phyloP scores from a whole-genome alignment of 1,140 invertebrate genomes.

The Drosophila subobscura region DNA sequence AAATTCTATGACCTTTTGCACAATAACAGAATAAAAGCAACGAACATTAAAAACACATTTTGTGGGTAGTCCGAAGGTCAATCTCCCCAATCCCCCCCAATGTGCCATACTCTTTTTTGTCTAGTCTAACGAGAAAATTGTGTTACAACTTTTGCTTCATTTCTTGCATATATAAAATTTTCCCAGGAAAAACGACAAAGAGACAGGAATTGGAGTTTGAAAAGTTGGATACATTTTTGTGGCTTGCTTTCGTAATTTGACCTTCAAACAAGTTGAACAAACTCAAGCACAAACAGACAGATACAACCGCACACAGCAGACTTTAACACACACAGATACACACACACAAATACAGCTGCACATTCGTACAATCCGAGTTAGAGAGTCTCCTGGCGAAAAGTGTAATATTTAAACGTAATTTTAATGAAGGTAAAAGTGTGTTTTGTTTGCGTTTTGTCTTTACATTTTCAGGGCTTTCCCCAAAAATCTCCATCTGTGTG shows the following conservation, averaged over 20 bases:
- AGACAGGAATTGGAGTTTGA: background rate
- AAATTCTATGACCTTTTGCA: too few relatives aligned
- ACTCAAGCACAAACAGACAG: constrained; percentile 16
- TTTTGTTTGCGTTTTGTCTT: constrained; percentile 57
- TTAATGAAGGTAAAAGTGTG: constrained; percentile 70
- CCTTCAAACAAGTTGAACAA: constrained; percentile 69
- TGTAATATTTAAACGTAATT: constrained; percentile 75
- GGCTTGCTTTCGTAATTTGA: constrained; percentile 59
- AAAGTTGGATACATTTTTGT: constrained; percentile 37
- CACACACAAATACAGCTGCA: too few relatives aligned
- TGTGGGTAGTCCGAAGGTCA: constrained; percentile 3
- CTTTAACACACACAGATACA: background rate
- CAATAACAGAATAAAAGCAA: too few relatives aligned
- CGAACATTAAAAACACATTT: constrained; percentile 12
- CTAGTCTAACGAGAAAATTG: constrained; percentile 47
- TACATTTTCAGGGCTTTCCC: constrained; percentile 15
- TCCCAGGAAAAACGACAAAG: constrained; percentile 7
- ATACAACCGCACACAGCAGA: constrained; percentile 9
- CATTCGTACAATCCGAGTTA: background rate
- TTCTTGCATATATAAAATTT: constrained; percentile 60
- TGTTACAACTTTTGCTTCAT: constrained; percentile 73
- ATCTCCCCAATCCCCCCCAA: background rate
- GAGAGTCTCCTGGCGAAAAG: constrained; percentile 6
- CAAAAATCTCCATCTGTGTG: constrained; percentile 7
- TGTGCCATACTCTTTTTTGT: constrained; percentile 9